A percentile compares a stretch with the other conserved stretches of the same genome.
phyloP scores from a whole-genome alignment of 2,113 vertebrate species.

The Falcunculus frontatus region DNA sequence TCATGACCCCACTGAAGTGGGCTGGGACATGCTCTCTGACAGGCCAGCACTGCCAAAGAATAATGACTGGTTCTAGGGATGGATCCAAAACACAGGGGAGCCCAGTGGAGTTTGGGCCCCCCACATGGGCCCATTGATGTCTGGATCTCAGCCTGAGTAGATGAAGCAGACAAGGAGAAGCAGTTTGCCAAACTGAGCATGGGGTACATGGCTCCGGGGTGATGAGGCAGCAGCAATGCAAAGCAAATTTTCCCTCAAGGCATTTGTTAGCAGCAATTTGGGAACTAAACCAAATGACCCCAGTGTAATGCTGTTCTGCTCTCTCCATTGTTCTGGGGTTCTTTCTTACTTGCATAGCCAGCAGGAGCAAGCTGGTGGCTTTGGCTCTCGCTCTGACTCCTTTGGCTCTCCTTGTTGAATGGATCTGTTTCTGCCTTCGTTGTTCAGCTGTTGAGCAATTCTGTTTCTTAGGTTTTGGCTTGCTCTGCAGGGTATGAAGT shows the following conservation, averaged over 20 bases:
- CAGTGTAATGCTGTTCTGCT: not conserved
- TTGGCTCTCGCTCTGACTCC: not conserved
- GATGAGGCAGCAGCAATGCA: not conserved
- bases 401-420: not conserved
- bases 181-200: not conserved
- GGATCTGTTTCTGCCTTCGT: not conserved
- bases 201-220: not conserved
- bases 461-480: not conserved
- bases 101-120: not conserved
- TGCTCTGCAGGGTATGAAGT: not conserved
- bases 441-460: not conserved
- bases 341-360: not conserved
- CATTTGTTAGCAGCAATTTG: constrained; percentile 4
- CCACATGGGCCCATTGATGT: not conserved
- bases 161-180: not conserved
- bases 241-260: not conserved
- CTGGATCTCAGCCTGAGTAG: not conserved
- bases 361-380: constrained; percentile 18
- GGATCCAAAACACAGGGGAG: not conserved
- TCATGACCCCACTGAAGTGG: not conserved
- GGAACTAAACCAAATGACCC: constrained; percentile 6
- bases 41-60: not conserved
- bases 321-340: not conserved
- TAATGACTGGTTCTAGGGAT: not conserved
- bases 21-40: not conserved